These are phyloP conservation scores for Geothlypis trichas DNA, from an alignment of 2,113 vertebrate species.

Conservation along the genomic window DNA sequence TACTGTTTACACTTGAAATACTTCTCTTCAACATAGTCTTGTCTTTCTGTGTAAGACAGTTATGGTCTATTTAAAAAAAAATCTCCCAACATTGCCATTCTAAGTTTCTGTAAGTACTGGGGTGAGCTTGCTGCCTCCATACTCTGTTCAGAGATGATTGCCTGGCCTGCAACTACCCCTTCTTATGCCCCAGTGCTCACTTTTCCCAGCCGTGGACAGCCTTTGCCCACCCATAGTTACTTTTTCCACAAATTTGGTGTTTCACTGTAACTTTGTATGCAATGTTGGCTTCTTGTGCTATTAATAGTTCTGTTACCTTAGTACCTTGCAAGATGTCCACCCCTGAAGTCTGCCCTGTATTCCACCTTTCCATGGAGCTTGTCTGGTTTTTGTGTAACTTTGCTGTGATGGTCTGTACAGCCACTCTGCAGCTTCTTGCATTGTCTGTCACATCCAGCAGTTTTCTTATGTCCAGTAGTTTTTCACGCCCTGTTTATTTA, in stretches of 20 bases:
- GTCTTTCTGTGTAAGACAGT: neutral
- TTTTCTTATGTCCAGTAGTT: neutral
- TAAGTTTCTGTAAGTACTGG: neutral
- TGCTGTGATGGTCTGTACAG: neutral
- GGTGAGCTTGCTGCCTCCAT: rapidly evolving
- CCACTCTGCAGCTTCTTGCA: neutral
- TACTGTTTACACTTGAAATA: neutral
- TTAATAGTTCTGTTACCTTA: rapidly evolving
- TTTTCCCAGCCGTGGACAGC: neutral
- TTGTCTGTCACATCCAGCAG: neutral
- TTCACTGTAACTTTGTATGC: neutral
- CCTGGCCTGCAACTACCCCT: neutral
- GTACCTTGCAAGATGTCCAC: neutral
- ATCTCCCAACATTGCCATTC: rapidly evolving
- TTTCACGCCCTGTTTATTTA: neutral
- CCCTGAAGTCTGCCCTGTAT: neutral
- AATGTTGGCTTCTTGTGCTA: rapidly evolving
- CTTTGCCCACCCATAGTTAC: neutral
- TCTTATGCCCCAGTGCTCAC: neutral
- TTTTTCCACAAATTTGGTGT: neutral
- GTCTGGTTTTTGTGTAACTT: neutral
- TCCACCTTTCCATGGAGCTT: neutral
- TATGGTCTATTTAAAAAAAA: neutral
- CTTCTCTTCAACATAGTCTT: neutral
- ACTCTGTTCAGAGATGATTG: neutral